Evolutionary conservation across 2,888 invertebrate species (phyloP).

Genomic region (Trypoxylon attenuatum): DNA sequence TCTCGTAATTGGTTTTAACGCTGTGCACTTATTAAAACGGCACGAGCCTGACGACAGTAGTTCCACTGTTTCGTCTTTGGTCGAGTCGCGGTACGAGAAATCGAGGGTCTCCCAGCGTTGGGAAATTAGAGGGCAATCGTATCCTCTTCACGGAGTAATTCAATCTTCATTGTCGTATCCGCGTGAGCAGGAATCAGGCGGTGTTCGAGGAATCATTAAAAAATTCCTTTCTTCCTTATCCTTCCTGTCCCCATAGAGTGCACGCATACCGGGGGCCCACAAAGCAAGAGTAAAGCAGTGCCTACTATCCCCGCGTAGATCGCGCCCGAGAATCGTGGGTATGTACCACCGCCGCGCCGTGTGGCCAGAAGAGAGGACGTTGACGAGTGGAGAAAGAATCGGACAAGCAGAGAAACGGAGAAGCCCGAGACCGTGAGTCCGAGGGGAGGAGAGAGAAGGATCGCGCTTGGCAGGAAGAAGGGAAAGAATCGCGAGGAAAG

Average conservation of each 20-base stretch:
- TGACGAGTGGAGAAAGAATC: not conserved
- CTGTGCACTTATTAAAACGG: slow-evolving; percentile 56
- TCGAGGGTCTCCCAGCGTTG: no score
- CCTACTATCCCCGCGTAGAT: slow-evolving; percentile 8
- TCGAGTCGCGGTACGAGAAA: not conserved
- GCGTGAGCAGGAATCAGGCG: not conserved
- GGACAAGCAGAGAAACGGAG: no score
- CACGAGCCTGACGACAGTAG: slow-evolving; percentile 49
- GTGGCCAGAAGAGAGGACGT: not conserved
- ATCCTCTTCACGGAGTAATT: not conserved
- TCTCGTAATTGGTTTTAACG: slow-evolving; percentile 53
- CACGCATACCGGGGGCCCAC: slow-evolving; percentile 22
- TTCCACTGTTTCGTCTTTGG: slow-evolving; percentile 36
- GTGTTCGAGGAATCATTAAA: slow-evolving; percentile 19
- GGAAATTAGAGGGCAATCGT: not conserved
- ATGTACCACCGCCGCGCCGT: slow-evolving; percentile 9
- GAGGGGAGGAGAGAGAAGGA: not conserved
- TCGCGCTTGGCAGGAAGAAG: not conserved
- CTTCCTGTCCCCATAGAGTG: slow-evolving; percentile 26
- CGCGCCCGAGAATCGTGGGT: slow-evolving; percentile 43
- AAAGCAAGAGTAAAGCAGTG: no score
- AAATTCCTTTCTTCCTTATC: slow-evolving; percentile 40
- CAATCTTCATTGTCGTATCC: slow-evolving; percentile 4
- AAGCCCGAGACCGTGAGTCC: no score
- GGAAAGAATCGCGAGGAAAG: slow-evolving; percentile 8